A percentile compares a stretch with the other conserved stretches of the same genome.
phyloP scores from a whole-genome alignment of 2,797 vertebrate species.

The Nothura maculosa region DNA sequence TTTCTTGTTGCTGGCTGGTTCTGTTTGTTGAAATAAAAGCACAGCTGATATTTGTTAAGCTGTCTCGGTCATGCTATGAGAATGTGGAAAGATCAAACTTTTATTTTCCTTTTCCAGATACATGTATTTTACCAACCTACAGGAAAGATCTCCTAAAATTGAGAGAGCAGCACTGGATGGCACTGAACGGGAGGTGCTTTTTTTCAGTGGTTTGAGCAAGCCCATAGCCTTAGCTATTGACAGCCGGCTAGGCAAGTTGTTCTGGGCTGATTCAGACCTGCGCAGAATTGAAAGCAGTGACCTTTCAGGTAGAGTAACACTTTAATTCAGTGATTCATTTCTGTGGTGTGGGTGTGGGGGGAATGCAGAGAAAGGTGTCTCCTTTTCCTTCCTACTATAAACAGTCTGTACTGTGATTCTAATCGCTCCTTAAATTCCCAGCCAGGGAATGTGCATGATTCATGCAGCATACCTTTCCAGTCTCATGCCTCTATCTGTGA shows the following conservation, averaged over 20 bases:
- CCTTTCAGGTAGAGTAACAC: constrained; percentile 89
- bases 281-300: constrained; percentile 97
- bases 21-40: neutral
- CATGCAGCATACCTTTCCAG: constrained; percentile 16
- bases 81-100: neutral
- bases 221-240: constrained; percentile 93
- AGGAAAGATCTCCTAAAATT: constrained; percentile 95
- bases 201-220: constrained; percentile 94
- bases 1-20: neutral
- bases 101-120: constrained; percentile 83
- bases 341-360: constrained; percentile 50
- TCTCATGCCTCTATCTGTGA: constrained; percentile 29
- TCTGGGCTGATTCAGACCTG: constrained; percentile 97
- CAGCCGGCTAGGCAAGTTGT: constrained; percentile 92
- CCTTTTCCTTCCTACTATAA: constrained; percentile 47
- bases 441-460: constrained; percentile 57
- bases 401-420: constrained; percentile 48
- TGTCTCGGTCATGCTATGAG: neutral
- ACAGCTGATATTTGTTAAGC: neutral
- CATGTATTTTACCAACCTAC: constrained; percentile 99
- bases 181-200: constrained; percentile 95
- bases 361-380: constrained; percentile 29
- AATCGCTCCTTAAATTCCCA: constrained; percentile 51
- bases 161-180: constrained; percentile 95
- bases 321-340: constrained; percentile 55